Base-by-base conservation (phyloP, 2,113 vertebrate species). In the Dromaius novaehollandiae region DNA sequence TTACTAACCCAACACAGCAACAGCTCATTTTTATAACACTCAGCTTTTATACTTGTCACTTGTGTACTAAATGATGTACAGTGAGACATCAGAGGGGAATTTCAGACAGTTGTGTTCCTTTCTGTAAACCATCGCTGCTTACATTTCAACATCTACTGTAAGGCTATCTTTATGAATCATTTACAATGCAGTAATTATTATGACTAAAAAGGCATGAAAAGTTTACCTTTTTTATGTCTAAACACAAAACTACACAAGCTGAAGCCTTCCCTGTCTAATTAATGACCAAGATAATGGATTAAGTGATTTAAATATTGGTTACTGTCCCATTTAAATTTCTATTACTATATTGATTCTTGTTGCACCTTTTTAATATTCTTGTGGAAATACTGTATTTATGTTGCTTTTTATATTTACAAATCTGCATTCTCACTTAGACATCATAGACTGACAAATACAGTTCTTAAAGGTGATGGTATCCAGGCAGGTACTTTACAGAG, bases 201-300 rank as follows among this genome's bases (percentile, higher is more conserved):
- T 13, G 0, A 48, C n/a, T 26, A 56, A 61, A 58, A 48, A 24
- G n/a, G 46, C 40, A n/a, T 0, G 5, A 24, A 1, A 51, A 40
- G 7, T 25, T 70, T 42, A 44, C 44, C 64, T 40, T 44, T 58
- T 46, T 38, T 36, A 8, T 20, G n/a, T 61, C 32, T 15, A n/a
- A 44, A 50, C 32, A 50, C 32, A 25, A 4, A 55, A 4, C 15
- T 46, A 9, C 15, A 30, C 1, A 12, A 80, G 25, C 50, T 55
- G 44, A 32, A 66, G 30, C 44, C 51, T 2, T 56, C 28, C 77
- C 34, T 48, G 70, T 30, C 44, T n/a, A 66, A 80, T 81, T 76
- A 85, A 71, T 3, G 9, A 34, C 1, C 4, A 71, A 17, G 18
- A 5, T 34, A 70, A 82, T 18, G 51, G 76, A 77, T 82, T 50